Percentiles rank a stretch among this genome's conserved stretches.
phyloP scores from a whole-genome alignment of 2,888 invertebrate species.

The Lathronympha strigana region DNA sequence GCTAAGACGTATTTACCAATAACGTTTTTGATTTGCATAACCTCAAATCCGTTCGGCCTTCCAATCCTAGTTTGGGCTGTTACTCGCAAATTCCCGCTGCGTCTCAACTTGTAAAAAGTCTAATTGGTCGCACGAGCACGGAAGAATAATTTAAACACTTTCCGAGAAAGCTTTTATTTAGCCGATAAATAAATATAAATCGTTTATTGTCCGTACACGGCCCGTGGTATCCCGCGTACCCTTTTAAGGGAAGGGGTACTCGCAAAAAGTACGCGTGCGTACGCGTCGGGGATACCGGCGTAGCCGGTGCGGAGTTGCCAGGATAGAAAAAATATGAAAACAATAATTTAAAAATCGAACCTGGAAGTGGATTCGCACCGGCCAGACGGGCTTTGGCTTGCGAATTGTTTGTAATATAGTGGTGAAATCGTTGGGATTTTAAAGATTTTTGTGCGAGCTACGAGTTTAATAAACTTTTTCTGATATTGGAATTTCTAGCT shows the following conservation, averaged over 20 bases:
- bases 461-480: neutral
- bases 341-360: constrained; percentile 70
- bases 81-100: constrained; percentile 22
- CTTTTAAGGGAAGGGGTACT: constrained; percentile 75
- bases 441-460: neutral
- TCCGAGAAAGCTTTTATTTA: constrained; percentile 54
- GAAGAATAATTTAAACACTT: constrained; percentile 69
- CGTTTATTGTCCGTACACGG: constrained; percentile 76
- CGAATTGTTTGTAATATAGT: neutral
- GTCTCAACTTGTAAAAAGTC: constrained; percentile 30
- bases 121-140: constrained; percentile 53
- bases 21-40: neutral
- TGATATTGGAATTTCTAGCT: neutral
- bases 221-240: constrained; percentile 76
- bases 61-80: constrained; percentile 26
- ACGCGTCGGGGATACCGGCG: constrained; percentile 40
- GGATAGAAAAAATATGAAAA: constrained; percentile 31
- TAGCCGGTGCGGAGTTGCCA: constrained; percentile 22
- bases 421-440: neutral
- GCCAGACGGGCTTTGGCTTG: constrained; percentile 37
- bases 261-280: constrained; percentile 64
- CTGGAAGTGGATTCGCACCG: constrained; percentile 71
- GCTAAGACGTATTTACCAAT: neutral
- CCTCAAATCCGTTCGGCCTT: neutral
- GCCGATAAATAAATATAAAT: constrained; percentile 75